Conservation (phyloP, 1,140 invertebrate genomes). For the Tyrophagus putrescentiae region DNA sequence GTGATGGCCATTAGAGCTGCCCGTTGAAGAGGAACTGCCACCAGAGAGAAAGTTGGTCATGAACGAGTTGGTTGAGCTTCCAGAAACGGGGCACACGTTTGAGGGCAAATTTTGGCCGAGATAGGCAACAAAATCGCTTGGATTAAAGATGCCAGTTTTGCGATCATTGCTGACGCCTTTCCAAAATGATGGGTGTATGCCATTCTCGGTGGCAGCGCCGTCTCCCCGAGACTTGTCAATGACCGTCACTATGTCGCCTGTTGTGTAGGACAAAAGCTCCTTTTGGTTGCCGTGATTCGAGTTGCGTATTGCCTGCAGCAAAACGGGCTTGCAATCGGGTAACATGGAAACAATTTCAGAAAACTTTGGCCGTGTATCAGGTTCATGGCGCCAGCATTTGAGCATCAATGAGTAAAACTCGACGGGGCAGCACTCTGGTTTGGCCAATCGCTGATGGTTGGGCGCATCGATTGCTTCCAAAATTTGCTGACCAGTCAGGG, state of each 20-base stretch:
- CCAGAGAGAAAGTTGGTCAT: constrained; percentile 1
- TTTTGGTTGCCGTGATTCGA: constrained; percentile 32
- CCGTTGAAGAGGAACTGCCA: background rate
- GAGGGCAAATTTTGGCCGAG: constrained; percentile 61
- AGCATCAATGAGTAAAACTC: constrained; percentile 85
- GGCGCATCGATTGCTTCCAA: constrained; percentile 88
- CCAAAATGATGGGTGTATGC: background rate
- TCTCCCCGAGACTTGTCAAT: constrained; percentile 77
- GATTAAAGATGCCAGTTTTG: constrained; percentile 75
- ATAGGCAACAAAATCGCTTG: constrained; percentile 71
- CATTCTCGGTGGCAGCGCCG: constrained; percentile 38
- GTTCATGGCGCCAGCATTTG: constrained; percentile 53
- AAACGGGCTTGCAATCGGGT: constrained; percentile 58
- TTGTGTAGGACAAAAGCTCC: constrained; percentile 63
- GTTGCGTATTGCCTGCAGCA: constrained; percentile 33
- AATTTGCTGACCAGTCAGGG: constrained; percentile 82
- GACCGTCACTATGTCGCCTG: constrained; percentile 81
- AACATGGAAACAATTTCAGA: constrained; percentile 56
- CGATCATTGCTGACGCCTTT: constrained; percentile 67
- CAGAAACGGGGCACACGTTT: too few relatives aligned
- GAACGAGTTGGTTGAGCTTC: constrained; percentile 30
- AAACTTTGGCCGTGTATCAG: constrained; percentile 74
- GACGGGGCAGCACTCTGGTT: constrained; percentile 83
- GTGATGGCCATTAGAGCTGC: background rate
- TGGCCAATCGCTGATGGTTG: constrained; percentile 62